A percentile compares a stretch with the other conserved stretches of the same genome.
Evolutionary conservation across 2,888 invertebrate species (phyloP).

Genomic region (Atherix ibis): DNA sequence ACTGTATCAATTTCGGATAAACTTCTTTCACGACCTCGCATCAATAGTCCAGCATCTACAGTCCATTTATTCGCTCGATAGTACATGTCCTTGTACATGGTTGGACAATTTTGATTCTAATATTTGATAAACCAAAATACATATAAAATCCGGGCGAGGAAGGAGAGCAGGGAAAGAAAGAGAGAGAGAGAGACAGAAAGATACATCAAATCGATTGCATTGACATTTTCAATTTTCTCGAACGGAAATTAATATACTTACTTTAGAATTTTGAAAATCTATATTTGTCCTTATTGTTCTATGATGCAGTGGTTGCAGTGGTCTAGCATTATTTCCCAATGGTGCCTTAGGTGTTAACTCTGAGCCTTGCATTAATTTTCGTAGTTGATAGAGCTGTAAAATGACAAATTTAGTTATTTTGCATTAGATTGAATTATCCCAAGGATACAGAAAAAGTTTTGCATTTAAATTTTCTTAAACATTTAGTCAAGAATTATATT

Average conservation of each 20-base stretch:
- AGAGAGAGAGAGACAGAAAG: not conserved
- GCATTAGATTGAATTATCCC: too few species aligned
- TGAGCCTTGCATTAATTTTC: conserved; percentile 80
- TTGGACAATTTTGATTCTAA: conserved; percentile 61
- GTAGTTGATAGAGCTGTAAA: conserved; percentile 66
- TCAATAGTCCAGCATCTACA: conserved; percentile 28
- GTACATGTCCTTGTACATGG: conserved; percentile 80
- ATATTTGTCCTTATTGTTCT: conserved; percentile 93
- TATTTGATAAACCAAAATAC: conserved; percentile 11
- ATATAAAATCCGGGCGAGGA: too few species aligned
- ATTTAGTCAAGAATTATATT: too few species aligned
- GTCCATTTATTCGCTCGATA: conserved; percentile 46
- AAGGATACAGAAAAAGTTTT: too few species aligned
- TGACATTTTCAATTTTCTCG: not conserved
- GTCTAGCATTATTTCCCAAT: conserved; percentile 85
- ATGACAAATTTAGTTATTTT: too few species aligned
- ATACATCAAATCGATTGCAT: too few species aligned
- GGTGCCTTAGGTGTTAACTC: conserved; percentile 75
- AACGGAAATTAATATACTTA: conserved; percentile 14
- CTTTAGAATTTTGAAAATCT: conserved; percentile 65
- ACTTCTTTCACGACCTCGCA: conserved; percentile 26
- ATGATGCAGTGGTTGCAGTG: conserved; percentile 82
- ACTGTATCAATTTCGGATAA: conserved; percentile 12
- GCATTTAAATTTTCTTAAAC: too few species aligned
- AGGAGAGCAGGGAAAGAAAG: not conserved